Conservation (phyloP, 1,140 invertebrate species). For the Leguminivora glycinivorella region DNA sequence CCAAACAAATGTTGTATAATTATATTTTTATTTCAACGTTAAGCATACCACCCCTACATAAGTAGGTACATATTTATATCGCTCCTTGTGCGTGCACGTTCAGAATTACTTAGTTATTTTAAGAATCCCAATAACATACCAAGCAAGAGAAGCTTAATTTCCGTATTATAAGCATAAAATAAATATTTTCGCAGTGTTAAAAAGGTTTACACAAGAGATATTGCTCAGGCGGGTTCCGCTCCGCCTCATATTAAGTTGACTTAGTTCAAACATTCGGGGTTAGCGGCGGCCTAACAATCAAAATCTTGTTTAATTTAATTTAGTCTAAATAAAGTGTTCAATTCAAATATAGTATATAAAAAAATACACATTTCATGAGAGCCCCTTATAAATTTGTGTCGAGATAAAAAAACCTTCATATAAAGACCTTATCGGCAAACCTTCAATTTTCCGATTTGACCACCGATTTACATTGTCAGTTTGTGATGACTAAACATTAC, state of each 20-base stretch:
- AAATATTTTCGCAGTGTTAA: constrained; percentile 45
- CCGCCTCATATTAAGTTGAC: constrained; percentile 34
- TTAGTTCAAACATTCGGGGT: constrained; percentile 13
- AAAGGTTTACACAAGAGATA: constrained; percentile 38
- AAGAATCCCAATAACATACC: background rate
- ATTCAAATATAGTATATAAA: background rate
- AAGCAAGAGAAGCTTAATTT: constrained; percentile 35
- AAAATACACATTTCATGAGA: too few relatives aligned
- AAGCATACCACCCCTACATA: too few relatives aligned
- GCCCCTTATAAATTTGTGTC: too few relatives aligned
- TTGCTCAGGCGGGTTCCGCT: constrained; percentile 28
- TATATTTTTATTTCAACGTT: too few relatives aligned
- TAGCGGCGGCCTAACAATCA: constrained; percentile 9
- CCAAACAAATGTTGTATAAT: too few relatives aligned
- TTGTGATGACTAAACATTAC: too few relatives aligned
- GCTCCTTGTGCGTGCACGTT: too few relatives aligned
- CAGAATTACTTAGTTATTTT: background rate
- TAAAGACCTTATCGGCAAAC: too few relatives aligned
- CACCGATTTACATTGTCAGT: too few relatives aligned
- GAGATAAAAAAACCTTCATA: too few relatives aligned
- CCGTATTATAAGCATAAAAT: constrained; percentile 38
- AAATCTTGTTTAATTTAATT: constrained; percentile 30
- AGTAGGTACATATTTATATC: too few relatives aligned
- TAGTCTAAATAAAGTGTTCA: constrained; percentile 3
- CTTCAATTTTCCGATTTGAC: too few relatives aligned